Conservation (phyloP, 2,797 vertebrate species). For the Pseudocheirus occidentalis region DNA sequence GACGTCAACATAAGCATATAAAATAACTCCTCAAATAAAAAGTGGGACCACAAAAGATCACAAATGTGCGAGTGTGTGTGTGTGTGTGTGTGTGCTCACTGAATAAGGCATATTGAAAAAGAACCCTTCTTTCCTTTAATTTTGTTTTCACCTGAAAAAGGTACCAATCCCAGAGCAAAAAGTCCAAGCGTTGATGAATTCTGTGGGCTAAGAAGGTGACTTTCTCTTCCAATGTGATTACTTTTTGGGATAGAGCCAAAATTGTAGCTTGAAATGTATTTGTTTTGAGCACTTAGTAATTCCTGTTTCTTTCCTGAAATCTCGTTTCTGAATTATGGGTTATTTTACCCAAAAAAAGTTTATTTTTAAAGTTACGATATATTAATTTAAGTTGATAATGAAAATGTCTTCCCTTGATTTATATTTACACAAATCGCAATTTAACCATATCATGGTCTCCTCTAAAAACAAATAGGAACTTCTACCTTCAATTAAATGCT, state of each 20-base stretch:
- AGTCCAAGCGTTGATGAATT: slow-evolving; percentile 9
- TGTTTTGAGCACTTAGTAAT: not conserved
- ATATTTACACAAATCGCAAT: slow-evolving; percentile 21
- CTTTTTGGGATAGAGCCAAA: not conserved
- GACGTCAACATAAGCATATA: not conserved
- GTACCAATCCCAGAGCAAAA: slow-evolving; percentile 29
- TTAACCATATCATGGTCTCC: not conserved
- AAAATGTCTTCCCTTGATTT: slow-evolving; percentile 43
- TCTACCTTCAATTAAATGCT: not conserved
- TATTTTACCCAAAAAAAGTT: slow-evolving; percentile 33
- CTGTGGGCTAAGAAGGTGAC: not conserved
- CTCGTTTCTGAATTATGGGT: slow-evolving; percentile 15
- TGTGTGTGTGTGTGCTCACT: not conserved
- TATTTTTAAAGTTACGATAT: slow-evolving; percentile 4
- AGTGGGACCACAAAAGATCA: not conserved
- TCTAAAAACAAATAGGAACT: not conserved
- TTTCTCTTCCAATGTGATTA: not conserved
- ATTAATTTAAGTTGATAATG: slow-evolving; percentile 54
- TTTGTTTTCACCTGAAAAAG: slow-evolving; percentile 31
- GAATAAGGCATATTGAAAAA: not conserved
- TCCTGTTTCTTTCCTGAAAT: not conserved
- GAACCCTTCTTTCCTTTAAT: slow-evolving; percentile 3
- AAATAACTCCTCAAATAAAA: not conserved
- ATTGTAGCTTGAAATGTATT: not conserved
- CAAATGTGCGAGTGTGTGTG: not conserved